Percentiles rank a stretch among this genome's conserved stretches.
These are phyloP conservation scores for Palythoa heliodiscus DNA, from an alignment of 92 coral and sea anemone species.

Conservation along the genomic window DNA sequence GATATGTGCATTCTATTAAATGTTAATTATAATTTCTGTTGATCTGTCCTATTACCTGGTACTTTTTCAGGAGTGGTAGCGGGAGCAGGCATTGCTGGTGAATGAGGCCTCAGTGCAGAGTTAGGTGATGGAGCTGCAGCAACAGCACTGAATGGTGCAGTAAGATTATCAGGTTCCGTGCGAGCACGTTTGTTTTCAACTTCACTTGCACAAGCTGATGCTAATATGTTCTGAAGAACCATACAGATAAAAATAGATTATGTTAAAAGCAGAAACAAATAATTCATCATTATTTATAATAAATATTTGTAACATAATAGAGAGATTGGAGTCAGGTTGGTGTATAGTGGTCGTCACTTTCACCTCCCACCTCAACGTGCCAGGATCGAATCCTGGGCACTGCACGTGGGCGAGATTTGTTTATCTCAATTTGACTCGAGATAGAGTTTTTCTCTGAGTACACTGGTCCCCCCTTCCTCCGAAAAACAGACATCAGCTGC, in stretches of 20 bases:
- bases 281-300: neutral
- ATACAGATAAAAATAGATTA: neutral
- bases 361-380: too few relatives aligned
- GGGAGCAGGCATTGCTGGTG: conserved; percentile 65
- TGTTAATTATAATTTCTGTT: too few relatives aligned
- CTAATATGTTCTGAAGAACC: conserved; percentile 80
- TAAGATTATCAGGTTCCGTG: conserved; percentile 58
- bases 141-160: conserved; percentile 25
- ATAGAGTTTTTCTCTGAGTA: too few relatives aligned
- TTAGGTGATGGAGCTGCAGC: conserved; percentile 52
- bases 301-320: too few relatives aligned
- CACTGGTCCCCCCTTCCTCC: too few relatives aligned
- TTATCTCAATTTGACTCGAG: too few relatives aligned
- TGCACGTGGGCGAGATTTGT: too few relatives aligned
- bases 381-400: too few relatives aligned
- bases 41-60: conserved; percentile 38
- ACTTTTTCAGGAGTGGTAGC: conserved; percentile 43
- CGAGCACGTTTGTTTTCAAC: conserved; percentile 74
- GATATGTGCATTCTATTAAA: too few relatives aligned
- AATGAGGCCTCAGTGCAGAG: conserved; percentile 60
- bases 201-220: conserved; percentile 99
- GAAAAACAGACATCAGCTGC: too few relatives aligned
- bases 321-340: too few relatives aligned
- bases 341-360: too few relatives aligned
- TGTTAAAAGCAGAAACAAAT: neutral